Conservation (phyloP, 2,888 invertebrate species). For the Ashinkailepas kermadecensis region DNA sequence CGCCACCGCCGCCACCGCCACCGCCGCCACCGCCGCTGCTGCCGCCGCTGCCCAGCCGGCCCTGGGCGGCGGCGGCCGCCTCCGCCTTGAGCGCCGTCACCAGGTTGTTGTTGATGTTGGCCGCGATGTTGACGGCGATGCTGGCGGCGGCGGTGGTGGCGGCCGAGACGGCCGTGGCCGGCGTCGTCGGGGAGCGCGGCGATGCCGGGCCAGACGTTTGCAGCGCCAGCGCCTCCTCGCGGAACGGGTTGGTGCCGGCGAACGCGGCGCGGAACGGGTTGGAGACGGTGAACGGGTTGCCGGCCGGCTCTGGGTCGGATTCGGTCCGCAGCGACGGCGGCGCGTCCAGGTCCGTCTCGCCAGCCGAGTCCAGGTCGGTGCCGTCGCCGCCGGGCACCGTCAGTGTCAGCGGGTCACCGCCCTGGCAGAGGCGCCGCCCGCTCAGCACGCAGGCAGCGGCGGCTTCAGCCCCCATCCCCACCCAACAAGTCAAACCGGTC, state of each 20-base stretch:
- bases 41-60: background rate
- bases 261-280: conserved; percentile 21
- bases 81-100: background rate
- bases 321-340: background rate
- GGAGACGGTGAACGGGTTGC: background rate
- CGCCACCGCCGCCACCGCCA: background rate
- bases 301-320: background rate
- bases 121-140: background rate
- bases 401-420: conserved; percentile 33
- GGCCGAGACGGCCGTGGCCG: background rate
- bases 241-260: conserved; percentile 15
- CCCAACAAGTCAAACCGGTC: background rate
- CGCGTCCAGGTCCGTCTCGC: conserved; percentile 17
- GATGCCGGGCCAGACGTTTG: background rate
- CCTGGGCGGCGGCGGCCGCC: background rate
- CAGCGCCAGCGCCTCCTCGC: conserved; percentile 1
- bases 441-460: background rate
- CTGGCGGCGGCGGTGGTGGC: background rate
- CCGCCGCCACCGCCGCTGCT: background rate
- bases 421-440: conserved; percentile 25
- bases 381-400: conserved; percentile 27
- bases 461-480: background rate
- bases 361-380: conserved; percentile 12
- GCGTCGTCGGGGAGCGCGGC: background rate
- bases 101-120: conserved; percentile 19